These are phyloP conservation scores for Dermolepida albohirtum DNA, from an alignment of 2,888 invertebrate species.

Conservation along the genomic window DNA sequence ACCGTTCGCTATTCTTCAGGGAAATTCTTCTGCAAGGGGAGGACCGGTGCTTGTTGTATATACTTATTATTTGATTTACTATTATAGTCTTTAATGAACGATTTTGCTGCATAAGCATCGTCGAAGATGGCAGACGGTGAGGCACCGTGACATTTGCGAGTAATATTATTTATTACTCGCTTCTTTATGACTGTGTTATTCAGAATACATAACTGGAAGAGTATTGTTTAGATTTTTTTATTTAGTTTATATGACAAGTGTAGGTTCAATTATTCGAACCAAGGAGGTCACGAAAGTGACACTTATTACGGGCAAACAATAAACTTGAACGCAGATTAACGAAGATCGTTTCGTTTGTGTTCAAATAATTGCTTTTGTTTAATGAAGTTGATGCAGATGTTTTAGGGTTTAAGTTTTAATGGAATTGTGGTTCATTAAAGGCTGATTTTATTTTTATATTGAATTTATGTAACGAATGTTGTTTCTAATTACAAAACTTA, in stretches of 20 bases:
- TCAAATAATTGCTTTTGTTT: too few relatives aligned
- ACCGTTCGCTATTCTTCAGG: constrained; percentile 15
- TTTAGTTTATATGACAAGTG: constrained; percentile 11
- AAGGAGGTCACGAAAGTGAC: constrained; percentile 1
- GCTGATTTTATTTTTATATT: too few relatives aligned
- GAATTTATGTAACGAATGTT: too few relatives aligned
- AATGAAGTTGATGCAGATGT: too few relatives aligned
- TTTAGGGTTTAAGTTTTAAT: too few relatives aligned
- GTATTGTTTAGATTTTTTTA: constrained; percentile 28
- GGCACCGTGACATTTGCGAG: constrained; percentile 54
- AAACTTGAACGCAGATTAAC: too few relatives aligned
- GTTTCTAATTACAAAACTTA: too few relatives aligned
- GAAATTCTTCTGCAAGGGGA: constrained; percentile 12
- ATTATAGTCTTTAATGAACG: constrained; percentile 56
- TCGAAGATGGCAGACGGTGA: constrained; percentile 52
- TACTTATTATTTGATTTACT: constrained; percentile 54
- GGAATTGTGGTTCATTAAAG: too few relatives aligned
- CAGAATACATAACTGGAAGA: constrained; percentile 40
- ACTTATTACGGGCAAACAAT: neutral
- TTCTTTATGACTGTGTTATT: constrained; percentile 43
- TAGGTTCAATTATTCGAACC: constrained; percentile 8
- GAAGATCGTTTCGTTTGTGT: too few relatives aligned
- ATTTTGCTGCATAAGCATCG: constrained; percentile 53
- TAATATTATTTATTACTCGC: constrained; percentile 41
- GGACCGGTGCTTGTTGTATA: neutral